phyloP scores from a whole-genome alignment of 2,888 invertebrate genomes.

The Coecobrya sp. region DNA sequence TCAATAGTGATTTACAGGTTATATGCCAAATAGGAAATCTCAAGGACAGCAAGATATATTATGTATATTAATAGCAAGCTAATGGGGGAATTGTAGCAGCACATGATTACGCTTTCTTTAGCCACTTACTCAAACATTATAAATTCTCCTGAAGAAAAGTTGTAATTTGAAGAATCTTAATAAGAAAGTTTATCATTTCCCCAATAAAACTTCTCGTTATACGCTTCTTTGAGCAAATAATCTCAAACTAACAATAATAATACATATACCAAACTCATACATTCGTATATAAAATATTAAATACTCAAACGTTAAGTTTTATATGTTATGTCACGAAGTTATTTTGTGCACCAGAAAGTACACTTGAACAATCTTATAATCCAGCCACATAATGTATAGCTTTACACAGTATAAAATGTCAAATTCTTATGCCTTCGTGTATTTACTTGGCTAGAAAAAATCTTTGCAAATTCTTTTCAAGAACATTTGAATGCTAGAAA shows the following conservation, averaged over 20 bases:
- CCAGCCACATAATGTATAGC: not conserved
- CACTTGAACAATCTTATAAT: not conserved
- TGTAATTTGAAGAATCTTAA: constrained; percentile 1
- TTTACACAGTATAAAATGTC: constrained; percentile 19
- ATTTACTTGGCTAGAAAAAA: not conserved
- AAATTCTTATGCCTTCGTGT: not conserved
- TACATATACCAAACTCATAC: constrained; percentile 14
- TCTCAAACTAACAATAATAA: constrained; percentile 72
- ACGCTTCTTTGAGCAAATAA: constrained; percentile 79
- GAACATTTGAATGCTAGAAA: not conserved
- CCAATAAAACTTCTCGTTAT: constrained; percentile 13
- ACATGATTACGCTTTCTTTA: not conserved
- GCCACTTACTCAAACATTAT: not conserved
- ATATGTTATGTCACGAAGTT: not conserved
- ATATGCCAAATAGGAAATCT: not conserved
- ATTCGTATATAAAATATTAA: constrained; percentile 9
- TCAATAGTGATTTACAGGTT: constrained; percentile 7
- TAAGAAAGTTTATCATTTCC: constrained; percentile 17
- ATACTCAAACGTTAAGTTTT: not conserved
- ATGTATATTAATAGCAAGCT: not conserved
- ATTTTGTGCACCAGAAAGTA: not conserved
- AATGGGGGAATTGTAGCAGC: not conserved
- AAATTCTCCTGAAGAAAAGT: not conserved
- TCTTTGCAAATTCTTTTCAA: not conserved
- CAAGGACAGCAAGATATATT: not conserved